Percentiles rank a stretch among this genome's conserved stretches.
Conservation (phyloP, 2,113 vertebrate genomes). For the Lophius piscatorius region DNA sequence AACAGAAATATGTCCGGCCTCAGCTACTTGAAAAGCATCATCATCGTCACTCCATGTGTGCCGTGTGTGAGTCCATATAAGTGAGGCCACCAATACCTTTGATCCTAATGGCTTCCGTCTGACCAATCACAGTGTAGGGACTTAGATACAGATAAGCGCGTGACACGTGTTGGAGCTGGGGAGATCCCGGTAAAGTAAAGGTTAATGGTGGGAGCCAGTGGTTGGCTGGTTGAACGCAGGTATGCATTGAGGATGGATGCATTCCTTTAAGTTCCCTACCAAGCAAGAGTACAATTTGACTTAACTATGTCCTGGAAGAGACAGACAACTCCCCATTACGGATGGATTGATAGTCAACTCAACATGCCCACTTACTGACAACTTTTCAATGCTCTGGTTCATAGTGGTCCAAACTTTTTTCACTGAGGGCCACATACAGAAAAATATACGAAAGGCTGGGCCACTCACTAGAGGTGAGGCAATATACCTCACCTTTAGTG, state of each 20-base stretch:
- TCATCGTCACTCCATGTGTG: conserved; percentile 11
- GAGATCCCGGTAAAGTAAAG: conserved; percentile 70
- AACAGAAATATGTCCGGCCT: too few species aligned
- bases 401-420: too few species aligned
- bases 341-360: too few species aligned
- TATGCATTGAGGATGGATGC: too few species aligned
- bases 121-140: conserved; percentile 74
- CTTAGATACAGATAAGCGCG: conserved; percentile 69
- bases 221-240: conserved; percentile 73
- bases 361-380: too few species aligned
- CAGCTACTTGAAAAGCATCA: too few species aligned
- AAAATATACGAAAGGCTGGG: not conserved
- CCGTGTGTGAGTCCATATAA: conserved; percentile 27
- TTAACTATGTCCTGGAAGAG: too few species aligned
- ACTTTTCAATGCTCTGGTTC: too few species aligned
- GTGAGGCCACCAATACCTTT: conserved; percentile 71
- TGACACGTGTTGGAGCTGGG: conserved; percentile 41
- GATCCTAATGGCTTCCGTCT: conserved; percentile 77
- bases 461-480: not conserved
- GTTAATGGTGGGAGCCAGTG: conserved; percentile 68
- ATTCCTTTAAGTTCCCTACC: too few species aligned
- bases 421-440: conserved; percentile 2
- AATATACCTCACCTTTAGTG: not conserved
- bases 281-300: too few species aligned
- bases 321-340: too few species aligned